Evolutionary conservation across 1,140 invertebrate genomes (phyloP).

Genomic region (Bombus picipes): DNA sequence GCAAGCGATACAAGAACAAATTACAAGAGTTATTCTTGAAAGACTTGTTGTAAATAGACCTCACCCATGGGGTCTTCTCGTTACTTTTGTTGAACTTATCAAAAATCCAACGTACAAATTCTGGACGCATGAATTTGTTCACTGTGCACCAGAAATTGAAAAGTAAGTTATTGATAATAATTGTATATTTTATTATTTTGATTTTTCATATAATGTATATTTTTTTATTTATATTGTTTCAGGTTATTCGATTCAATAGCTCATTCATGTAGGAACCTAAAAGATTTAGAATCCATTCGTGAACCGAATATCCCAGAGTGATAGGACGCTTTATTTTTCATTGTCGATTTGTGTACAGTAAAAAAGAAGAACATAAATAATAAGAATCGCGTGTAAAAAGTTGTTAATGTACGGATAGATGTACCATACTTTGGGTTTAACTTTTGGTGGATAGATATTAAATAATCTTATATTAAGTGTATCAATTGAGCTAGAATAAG

Average conservation of each 20-base stretch:
- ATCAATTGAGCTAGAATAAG: conserved; percentile 71
- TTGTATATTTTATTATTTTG: not conserved
- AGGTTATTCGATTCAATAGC: conserved; percentile 97
- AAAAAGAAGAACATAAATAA: conserved; percentile 67
- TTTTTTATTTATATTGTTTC: conserved; percentile 73
- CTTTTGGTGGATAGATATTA: conserved; percentile 59
- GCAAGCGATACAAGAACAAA: conserved; percentile 96
- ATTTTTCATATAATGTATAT: conserved; percentile 4
- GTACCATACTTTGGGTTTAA: conserved; percentile 76
- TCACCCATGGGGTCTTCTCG: conserved; percentile 99
- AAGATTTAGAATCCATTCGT: conserved; percentile 84
- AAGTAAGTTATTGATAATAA: conserved; percentile 87
- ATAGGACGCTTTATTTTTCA: conserved; percentile 79
- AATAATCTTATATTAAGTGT: conserved; percentile 73
- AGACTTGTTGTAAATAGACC: conserved; percentile 98
- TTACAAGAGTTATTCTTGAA: conserved; percentile 96
- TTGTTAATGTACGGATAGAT: conserved; percentile 79
- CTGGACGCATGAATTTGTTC: conserved; percentile 99
- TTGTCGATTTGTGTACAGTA: conserved; percentile 80
- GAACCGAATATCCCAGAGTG: conserved; percentile 85
- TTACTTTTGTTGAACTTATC: conserved; percentile 99
- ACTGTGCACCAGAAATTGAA: conserved; percentile 99
- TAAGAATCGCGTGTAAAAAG: conserved; percentile 81
- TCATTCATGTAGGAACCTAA: conserved; percentile 95
- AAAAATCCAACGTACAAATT: conserved; percentile 99